Conservation (phyloP, 2,113 vertebrate species). For the Oceanites oceanicus region DNA sequence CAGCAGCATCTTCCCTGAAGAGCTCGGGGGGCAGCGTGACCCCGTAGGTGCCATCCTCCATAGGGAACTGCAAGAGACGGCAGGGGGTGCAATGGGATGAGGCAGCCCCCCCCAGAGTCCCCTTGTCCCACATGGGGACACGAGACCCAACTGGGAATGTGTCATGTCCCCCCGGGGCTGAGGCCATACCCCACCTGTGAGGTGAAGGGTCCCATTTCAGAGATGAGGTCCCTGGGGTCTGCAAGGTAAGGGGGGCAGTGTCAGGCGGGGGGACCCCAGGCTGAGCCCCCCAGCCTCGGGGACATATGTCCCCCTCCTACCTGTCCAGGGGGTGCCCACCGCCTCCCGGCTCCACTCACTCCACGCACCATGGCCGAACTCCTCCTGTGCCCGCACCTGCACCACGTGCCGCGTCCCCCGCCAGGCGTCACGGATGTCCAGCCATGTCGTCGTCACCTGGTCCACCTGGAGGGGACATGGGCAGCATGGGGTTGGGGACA, state of each 20-base stretch:
- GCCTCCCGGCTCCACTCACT: conserved; percentile 74
- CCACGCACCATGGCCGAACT: conserved; percentile 61
- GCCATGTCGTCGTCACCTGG: neutral
- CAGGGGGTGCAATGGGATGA: fast-evolving
- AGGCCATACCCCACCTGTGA: neutral
- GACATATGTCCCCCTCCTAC: neutral
- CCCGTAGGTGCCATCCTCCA: neutral
- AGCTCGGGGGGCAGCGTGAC: neutral
- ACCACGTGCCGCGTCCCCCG: conserved; percentile 14
- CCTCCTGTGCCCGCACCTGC: conserved; percentile 72
- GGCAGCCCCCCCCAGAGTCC: too few species aligned
- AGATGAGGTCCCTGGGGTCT: neutral
- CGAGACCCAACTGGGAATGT: fast-evolving
- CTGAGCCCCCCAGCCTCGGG: neutral
- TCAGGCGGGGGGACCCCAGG: neutral
- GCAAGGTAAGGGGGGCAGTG: neutral
- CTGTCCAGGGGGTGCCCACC: conserved; percentile 70
- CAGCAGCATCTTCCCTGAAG: neutral
- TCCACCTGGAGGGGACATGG: neutral
- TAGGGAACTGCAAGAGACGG: neutral
- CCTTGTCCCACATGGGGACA: neutral
- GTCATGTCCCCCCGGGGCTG: fast-evolving
- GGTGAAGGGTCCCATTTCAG: neutral
- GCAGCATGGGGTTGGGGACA: fast-evolving
- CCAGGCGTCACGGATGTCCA: conserved; percentile 57